These are phyloP conservation scores for Sebastes schlegelii DNA, from an alignment of 2,113 vertebrate genomes.

Conservation along the genomic window DNA sequence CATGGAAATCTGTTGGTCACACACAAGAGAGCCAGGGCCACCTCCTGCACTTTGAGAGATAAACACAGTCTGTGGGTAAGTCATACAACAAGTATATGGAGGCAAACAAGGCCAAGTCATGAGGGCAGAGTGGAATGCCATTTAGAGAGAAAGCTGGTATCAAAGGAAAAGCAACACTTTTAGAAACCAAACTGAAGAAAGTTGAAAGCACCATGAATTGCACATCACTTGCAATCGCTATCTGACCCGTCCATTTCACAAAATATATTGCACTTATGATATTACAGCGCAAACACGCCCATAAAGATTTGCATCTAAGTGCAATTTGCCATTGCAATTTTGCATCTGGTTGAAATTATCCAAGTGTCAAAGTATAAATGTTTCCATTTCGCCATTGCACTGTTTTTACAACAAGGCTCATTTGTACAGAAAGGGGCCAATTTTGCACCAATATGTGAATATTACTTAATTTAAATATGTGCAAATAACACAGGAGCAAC, in stretches of 20 bases:
- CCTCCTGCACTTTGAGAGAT: slow-evolving; percentile 44
- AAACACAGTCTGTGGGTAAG: slow-evolving; percentile 7
- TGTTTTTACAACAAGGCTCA: background rate
- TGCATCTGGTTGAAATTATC: too few species aligned
- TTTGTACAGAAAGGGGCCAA: background rate
- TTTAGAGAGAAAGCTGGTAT: background rate
- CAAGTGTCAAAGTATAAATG: background rate
- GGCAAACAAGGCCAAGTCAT: background rate
- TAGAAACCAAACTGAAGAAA: background rate
- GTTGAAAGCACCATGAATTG: background rate
- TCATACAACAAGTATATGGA: background rate
- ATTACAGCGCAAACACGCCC: background rate
- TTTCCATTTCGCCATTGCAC: background rate
- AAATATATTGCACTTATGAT: background rate
- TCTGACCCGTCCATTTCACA: background rate
- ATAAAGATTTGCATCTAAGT: background rate
- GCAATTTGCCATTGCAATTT: background rate
- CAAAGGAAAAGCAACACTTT: background rate
- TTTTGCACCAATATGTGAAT: background rate
- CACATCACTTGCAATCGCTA: background rate
- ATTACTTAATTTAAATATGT: background rate
- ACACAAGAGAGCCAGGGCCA: slow-evolving; percentile 39
- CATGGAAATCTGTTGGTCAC: slow-evolving; percentile 47
- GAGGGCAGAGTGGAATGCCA: background rate
- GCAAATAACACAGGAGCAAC: background rate